phyloP scores from a whole-genome alignment of 1,140 invertebrate genomes.

The Diplogasteroides magnus region DNA sequence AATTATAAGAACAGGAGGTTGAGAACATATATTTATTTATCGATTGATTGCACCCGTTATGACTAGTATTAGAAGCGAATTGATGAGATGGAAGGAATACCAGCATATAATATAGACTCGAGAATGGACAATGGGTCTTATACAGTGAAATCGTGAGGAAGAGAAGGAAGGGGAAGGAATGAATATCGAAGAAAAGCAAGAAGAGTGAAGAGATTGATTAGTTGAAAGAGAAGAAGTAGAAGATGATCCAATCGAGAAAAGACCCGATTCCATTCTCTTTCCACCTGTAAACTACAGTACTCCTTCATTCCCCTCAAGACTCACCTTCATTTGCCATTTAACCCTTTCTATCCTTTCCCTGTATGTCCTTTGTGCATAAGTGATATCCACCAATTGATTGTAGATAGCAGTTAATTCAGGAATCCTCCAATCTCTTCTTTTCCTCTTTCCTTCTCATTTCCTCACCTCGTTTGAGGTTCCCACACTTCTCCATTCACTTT shows the following conservation, averaged over 20 bases:
- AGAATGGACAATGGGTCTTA: neutral
- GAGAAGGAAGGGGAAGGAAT: conserved; percentile 39
- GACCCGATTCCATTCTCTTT: conserved; percentile 47
- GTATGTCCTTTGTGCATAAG: conserved; percentile 37
- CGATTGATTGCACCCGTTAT: too few species aligned
- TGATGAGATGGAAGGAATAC: too few species aligned
- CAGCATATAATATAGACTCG: neutral
- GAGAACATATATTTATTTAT: too few species aligned
- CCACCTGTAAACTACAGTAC: conserved; percentile 35
- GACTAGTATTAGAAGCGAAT: too few species aligned
- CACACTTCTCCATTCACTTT: too few species aligned
- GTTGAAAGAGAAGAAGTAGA: conserved; percentile 40
- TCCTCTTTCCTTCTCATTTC: conserved; percentile 8
- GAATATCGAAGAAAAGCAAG: conserved; percentile 40
- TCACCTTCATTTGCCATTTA: neutral
- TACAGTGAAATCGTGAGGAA: neutral
- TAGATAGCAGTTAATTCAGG: conserved; percentile 16
- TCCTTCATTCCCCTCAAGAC: conserved; percentile 8
- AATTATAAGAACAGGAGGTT: too few species aligned
- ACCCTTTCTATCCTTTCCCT: conserved; percentile 26
- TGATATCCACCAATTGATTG: conserved; percentile 38
- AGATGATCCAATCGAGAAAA: conserved; percentile 47
- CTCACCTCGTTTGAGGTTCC: too few species aligned
- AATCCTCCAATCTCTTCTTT: neutral
- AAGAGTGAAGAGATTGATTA: conserved; percentile 42